These are phyloP conservation scores for Daboia siamensis DNA, from an alignment of 2,113 vertebrate species.

Conservation along the genomic window DNA sequence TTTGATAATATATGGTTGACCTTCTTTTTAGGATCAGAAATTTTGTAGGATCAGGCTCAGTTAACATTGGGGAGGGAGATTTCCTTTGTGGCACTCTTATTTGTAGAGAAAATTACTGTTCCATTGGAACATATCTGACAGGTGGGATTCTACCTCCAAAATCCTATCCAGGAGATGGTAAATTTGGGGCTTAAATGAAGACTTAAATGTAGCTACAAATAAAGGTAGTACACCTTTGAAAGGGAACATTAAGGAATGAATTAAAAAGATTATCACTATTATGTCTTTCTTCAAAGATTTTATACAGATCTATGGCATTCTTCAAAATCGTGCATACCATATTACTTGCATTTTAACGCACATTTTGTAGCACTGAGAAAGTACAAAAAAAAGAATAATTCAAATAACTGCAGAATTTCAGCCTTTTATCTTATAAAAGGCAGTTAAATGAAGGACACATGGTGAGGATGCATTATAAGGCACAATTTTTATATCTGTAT, in stretches of 20 bases:
- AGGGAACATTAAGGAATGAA: neutral
- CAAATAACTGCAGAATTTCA: neutral
- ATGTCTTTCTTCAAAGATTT: neutral
- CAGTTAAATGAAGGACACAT: neutral
- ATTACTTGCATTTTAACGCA: neutral
- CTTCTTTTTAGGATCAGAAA: neutral
- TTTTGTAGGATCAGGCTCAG: neutral
- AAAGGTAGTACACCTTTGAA: neutral
- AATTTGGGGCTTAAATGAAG: neutral
- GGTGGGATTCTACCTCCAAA: conserved; percentile 3
- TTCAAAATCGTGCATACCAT: neutral
- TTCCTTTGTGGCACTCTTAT: neutral
- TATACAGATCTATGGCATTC: neutral
- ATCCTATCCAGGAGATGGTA: neutral
- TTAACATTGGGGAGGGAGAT: neutral
- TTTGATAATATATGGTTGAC: neutral
- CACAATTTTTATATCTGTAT: neutral
- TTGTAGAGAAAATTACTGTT: neutral
- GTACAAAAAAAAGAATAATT: neutral
- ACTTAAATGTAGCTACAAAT: neutral
- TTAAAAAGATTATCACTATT: neutral
- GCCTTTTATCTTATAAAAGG: neutral
- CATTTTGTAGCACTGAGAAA: neutral
- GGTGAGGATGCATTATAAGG: neutral
- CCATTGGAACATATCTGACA: neutral